These are phyloP conservation scores for Clarias laeviceps DNA, from an alignment of 2,797 vertebrate species.

Conservation along the genomic window DNA sequence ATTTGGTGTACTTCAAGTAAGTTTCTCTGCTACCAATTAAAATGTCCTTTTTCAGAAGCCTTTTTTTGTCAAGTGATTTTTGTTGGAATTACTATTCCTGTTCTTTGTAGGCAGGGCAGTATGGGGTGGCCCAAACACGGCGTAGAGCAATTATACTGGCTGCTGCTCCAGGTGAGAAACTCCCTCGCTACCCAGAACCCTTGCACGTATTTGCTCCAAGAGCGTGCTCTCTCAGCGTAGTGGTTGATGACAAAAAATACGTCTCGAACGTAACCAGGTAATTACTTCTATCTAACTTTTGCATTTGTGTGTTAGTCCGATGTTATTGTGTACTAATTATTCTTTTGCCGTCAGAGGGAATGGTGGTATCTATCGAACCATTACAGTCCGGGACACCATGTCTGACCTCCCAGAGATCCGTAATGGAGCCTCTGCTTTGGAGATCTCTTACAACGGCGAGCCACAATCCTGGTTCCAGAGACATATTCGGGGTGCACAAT, in stretches of 20 bases:
- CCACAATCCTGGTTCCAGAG: slow-evolving; percentile 99
- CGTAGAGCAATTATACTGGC: slow-evolving; percentile 92
- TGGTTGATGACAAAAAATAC: slow-evolving; percentile 91
- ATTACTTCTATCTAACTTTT: neutral
- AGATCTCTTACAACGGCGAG: slow-evolving; percentile 96
- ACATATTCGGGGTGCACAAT: slow-evolving; percentile 91
- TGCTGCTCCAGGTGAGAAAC: slow-evolving; percentile 90
- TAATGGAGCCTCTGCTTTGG: slow-evolving; percentile 85
- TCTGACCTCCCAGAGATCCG: slow-evolving; percentile 95
- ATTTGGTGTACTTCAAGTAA: slow-evolving; percentile 93
- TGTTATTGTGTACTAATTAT: neutral
- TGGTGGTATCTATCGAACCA: slow-evolving; percentile 90
- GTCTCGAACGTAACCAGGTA: slow-evolving; percentile 94
- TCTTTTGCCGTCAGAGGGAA: slow-evolving; percentile 76
- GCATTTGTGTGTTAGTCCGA: neutral
- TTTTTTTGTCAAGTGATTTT: neutral
- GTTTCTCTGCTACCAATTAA: neutral
- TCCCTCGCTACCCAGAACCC: slow-evolving; percentile 91
- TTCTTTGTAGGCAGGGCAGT: slow-evolving; percentile 87
- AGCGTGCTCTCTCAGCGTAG: slow-evolving; percentile 91
- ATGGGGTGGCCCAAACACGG: slow-evolving; percentile 92
- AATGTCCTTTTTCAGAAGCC: neutral
- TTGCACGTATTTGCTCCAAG: slow-evolving; percentile 93
- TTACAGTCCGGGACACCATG: slow-evolving; percentile 95
- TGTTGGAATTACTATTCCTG: neutral